Percentiles rank a stretch among this genome's conserved stretches.
Evolutionary conservation across 2,797 vertebrate species (phyloP).

Genomic region (Phoeniculus purpureus): DNA sequence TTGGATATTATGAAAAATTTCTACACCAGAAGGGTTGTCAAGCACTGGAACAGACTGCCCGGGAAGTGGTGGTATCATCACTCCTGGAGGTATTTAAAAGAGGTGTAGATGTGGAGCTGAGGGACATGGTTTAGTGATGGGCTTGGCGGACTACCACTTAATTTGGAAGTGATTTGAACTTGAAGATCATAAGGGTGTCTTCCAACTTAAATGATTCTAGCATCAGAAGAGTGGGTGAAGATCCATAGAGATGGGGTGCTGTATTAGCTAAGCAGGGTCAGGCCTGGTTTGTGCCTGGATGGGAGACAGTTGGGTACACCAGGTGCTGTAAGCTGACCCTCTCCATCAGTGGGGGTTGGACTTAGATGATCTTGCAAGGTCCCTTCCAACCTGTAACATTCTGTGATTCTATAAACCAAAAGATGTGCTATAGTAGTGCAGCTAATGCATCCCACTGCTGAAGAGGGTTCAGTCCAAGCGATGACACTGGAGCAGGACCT

Average conservation of each 20-base stretch:
- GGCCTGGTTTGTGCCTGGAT: too few species aligned
- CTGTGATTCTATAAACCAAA: not conserved
- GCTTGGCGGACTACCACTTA: not conserved
- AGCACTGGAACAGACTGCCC: not conserved
- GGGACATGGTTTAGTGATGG: not conserved
- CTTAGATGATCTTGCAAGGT: too few species aligned
- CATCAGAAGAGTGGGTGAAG: too few species aligned
- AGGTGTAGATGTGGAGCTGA: accelerated
- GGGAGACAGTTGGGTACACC: too few species aligned
- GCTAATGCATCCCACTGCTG: not conserved
- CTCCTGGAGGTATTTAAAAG: not conserved
- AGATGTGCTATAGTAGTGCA: not conserved
- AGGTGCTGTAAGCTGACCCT: too few species aligned
- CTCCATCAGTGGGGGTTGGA: too few species aligned
- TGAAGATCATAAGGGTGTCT: not conserved
- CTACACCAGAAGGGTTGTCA: not conserved
- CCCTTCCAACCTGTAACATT: not conserved
- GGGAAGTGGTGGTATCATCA: not conserved
- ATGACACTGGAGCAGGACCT: not conserved
- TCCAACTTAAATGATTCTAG: not conserved
- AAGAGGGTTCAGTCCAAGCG: not conserved
- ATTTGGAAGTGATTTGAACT: not conserved
- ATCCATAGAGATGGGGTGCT: too few species aligned
- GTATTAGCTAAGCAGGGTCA: too few species aligned
- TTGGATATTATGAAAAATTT: not conserved